Conservation (phyloP, 1,140 invertebrate genomes). For the Oryctes rhinoceros region DNA sequence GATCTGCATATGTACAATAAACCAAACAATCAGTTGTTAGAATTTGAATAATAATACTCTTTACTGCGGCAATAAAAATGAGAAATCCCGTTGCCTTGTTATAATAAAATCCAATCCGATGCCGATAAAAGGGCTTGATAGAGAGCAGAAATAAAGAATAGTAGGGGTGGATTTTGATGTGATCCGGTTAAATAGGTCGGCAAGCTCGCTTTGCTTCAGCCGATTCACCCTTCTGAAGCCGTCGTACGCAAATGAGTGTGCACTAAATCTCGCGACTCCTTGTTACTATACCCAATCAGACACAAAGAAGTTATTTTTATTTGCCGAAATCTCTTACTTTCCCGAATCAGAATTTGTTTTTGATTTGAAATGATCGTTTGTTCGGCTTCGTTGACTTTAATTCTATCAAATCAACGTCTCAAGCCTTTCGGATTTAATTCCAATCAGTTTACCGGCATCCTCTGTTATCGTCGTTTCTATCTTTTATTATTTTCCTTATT, state of each 20-base stretch:
- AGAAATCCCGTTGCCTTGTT: constrained; percentile 43
- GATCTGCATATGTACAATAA: neutral
- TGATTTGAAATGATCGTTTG: constrained; percentile 39
- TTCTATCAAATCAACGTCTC: constrained; percentile 40
- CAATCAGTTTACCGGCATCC: constrained; percentile 30
- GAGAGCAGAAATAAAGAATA: constrained; percentile 45
- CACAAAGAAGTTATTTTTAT: constrained; percentile 40
- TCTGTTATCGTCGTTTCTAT: constrained; percentile 9
- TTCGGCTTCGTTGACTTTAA: constrained; percentile 40
- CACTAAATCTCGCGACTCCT: constrained; percentile 40
- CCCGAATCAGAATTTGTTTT: constrained; percentile 38
- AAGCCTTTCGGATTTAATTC: constrained; percentile 39
- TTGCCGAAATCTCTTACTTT: constrained; percentile 26
- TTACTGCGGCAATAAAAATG: constrained; percentile 45
- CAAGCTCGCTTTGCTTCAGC: constrained; percentile 20
- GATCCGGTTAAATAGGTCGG: constrained; percentile 49
- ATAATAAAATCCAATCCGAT: constrained; percentile 50
- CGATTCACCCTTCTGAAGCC: constrained; percentile 1
- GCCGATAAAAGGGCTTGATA: constrained; percentile 50
- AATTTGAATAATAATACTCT: constrained; percentile 29
- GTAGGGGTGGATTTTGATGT: constrained; percentile 46
- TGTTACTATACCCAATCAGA: constrained; percentile 37
- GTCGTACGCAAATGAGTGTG: constrained; percentile 42
- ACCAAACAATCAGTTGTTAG: constrained; percentile 21
- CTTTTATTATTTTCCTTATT: constrained; percentile 23